phyloP scores from a whole-genome alignment of 2,888 invertebrate genomes.

The Latrodectus hesperus region DNA sequence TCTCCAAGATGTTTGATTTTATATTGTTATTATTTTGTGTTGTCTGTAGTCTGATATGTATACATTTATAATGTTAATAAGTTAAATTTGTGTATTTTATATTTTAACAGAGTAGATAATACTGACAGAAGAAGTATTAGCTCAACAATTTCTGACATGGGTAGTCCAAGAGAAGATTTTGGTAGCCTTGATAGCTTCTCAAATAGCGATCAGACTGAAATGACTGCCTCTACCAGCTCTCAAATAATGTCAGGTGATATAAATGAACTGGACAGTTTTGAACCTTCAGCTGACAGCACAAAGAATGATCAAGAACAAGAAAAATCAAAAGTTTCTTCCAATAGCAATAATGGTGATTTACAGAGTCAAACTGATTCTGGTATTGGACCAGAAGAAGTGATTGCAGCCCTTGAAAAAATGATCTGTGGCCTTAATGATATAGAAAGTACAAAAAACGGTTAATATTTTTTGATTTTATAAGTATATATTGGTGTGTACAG shows the following conservation, averaged over 20 bases:
- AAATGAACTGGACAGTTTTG: slow-evolving; percentile 42
- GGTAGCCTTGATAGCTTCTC: slow-evolving; percentile 69
- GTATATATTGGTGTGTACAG: no score
- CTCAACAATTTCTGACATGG: slow-evolving; percentile 68
- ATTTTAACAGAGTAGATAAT: slow-evolving; percentile 26
- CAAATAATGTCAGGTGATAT: slow-evolving; percentile 44
- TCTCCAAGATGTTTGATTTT: no score
- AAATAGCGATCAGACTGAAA: slow-evolving; percentile 58
- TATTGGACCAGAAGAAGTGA: slow-evolving; percentile 70
- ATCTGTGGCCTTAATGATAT: slow-evolving; percentile 69
- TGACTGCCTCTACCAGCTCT: slow-evolving; percentile 62
- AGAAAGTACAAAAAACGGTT: slow-evolving; percentile 50
- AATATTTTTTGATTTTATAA: neutral
- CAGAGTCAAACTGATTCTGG: slow-evolving; percentile 70
- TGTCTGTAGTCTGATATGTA: neutral
- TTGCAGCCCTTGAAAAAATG: slow-evolving; percentile 70
- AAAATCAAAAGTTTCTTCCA: neutral
- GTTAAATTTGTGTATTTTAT: neutral
- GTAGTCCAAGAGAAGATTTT: slow-evolving; percentile 68
- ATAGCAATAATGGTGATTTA: slow-evolving; percentile 33
- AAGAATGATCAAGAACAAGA: slow-evolving; percentile 5
- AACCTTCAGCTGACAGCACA: slow-evolving; percentile 5
- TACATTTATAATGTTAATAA: neutral
- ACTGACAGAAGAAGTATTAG: slow-evolving; percentile 66
- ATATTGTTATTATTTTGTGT: neutral